Base-by-base conservation (phyloP, 1,140 invertebrate species). In the Lanistes nyassanus region DNA sequence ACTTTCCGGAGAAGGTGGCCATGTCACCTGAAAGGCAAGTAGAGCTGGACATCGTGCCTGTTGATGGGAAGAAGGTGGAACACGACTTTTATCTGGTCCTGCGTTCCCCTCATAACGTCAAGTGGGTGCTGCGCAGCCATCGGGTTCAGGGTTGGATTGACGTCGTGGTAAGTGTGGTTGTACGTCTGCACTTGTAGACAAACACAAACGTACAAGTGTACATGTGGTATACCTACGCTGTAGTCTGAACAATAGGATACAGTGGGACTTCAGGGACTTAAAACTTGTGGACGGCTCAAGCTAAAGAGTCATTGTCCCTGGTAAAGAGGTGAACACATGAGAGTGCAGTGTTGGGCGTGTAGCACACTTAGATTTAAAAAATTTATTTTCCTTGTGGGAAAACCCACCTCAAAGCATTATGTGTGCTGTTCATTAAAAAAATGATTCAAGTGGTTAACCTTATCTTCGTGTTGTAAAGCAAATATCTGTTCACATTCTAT, bases 81-180 rank as follows among this genome's bases (percentile, higher is more conserved):
- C 75, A 74, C 21, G 70, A 83, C 62, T 79, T 83, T 55, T 79
- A 71, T 58, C 76, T 83, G 23, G 76, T 83, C 23, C 68, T 83
- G 5, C 79, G 80, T 58, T 81, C 81, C 16, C 77, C 81, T 0
- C 21, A 39, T 0, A 55, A 69, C 23, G 64, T 83, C 60, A 79
- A 68, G 21, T 83, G 81, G 81, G 77, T 74, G 29, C 58, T 83
- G 34, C 79, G 79, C 58, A 81, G 78, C 39, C 69, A 76, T 13
- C 79, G 77, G 42, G 42, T 83, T 13, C 73, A 81, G 55, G 81
- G 81, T 36, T 79, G 76, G 65, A 77, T 81, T 60, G 79, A 83
- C 31, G 80, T 83, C 55, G 79, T 83, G 70, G 81, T 83, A 68
- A 70, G 81, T 78, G 9, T 21, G 23, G 21, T 39, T 26, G 19